These are phyloP conservation scores for Arremon aurantiirostris DNA, from an alignment of 2,797 vertebrate species.

Conservation along the genomic window DNA sequence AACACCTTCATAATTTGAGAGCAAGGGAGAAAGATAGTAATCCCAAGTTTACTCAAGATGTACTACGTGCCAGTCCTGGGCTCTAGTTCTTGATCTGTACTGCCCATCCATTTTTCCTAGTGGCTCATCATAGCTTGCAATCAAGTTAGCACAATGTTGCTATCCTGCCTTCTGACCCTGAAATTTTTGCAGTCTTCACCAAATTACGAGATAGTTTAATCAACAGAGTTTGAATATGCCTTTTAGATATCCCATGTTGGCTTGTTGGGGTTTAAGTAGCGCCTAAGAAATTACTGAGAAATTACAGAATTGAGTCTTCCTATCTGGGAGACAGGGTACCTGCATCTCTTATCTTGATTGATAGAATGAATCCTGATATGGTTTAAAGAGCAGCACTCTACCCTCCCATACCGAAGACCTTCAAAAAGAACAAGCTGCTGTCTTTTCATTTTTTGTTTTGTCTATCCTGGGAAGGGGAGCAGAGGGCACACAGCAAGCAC, in stretches of 20 bases:
- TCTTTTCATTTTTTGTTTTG: neutral
- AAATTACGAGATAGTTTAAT: neutral
- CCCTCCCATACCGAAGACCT: neutral
- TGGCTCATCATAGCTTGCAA: neutral
- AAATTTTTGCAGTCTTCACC: neutral
- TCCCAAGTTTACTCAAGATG: neutral
- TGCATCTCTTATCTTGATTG: neutral
- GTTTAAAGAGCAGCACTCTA: neutral
- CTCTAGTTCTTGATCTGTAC: neutral
- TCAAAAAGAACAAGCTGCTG: neutral
- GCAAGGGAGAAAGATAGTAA: neutral
- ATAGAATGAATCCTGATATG: neutral
- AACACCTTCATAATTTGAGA: neutral
- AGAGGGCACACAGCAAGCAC: rapidly evolving
- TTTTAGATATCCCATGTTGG: neutral
- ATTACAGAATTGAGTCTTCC: neutral
- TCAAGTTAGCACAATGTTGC: no score
- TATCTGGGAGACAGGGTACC: neutral
- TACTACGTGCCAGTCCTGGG: neutral
- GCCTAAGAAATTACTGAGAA: neutral
- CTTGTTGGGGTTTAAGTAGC: neutral
- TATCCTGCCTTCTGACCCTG: neutral
- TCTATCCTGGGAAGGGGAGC: neutral
- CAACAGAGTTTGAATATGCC: neutral
- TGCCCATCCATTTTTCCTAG: neutral